These are phyloP conservation scores for Cheilosia urbana DNA, from an alignment of 2,888 invertebrate species.

Conservation along the genomic window DNA sequence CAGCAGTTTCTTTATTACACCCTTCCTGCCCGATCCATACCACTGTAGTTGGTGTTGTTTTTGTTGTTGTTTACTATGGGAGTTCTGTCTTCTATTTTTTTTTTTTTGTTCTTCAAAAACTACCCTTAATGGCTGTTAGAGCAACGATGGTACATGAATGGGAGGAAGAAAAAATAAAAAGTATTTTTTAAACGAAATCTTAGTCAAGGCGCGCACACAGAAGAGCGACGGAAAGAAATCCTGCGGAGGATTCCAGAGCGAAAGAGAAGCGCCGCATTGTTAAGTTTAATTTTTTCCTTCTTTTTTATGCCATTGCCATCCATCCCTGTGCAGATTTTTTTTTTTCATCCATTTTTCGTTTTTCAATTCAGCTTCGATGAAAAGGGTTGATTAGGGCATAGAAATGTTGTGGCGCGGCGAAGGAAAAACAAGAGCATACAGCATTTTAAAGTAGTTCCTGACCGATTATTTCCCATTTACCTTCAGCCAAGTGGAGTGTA, in stretches of 20 bases:
- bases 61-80: constrained; percentile 48
- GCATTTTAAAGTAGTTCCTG: constrained; percentile 71
- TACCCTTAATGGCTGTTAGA: constrained; percentile 72
- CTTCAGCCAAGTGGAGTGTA: constrained; percentile 26
- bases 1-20: constrained; percentile 64
- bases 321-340: constrained; percentile 35
- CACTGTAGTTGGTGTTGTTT: constrained; percentile 35
- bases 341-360: background rate
- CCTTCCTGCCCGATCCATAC: background rate
- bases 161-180: constrained; percentile 37
- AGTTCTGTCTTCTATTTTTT: constrained; percentile 28
- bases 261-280: constrained; percentile 67
- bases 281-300: constrained; percentile 52
- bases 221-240: constrained; percentile 43
- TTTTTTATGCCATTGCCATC: constrained; percentile 46
- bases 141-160: constrained; percentile 22
- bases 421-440: constrained; percentile 50
- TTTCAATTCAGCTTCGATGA: constrained; percentile 47
- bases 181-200: constrained; percentile 66
- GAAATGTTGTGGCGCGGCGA: constrained; percentile 3
- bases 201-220: constrained; percentile 54
- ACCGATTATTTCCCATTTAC: constrained; percentile 73
- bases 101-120: constrained; percentile 67
- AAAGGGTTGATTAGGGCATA: constrained; percentile 73
- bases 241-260: constrained; percentile 39